Conservation (phyloP, 2,113 vertebrate genomes). For the Ctenomys sociabilis region DNA sequence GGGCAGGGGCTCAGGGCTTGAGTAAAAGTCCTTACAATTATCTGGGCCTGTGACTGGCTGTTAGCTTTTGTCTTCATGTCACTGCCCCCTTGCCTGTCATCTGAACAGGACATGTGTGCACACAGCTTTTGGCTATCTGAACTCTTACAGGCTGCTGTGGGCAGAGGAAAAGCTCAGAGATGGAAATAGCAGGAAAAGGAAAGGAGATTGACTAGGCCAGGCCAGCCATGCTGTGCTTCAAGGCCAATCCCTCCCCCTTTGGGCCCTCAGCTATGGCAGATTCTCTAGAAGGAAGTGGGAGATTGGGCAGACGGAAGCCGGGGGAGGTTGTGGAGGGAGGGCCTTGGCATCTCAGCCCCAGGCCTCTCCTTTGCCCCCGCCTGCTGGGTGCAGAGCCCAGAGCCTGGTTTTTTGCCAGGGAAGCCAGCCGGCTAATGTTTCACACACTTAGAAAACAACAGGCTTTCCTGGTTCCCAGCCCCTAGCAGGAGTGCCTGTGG, state of each 20-base stretch:
- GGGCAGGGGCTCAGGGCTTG: not conserved
- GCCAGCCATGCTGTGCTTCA: not conserved
- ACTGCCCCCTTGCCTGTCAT: not conserved
- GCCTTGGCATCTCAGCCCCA: not conserved
- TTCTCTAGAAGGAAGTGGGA: constrained; percentile 66
- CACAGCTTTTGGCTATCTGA: not conserved
- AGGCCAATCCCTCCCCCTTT: not conserved
- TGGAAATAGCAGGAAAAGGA: constrained; percentile 50
- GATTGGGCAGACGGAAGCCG: constrained; percentile 19
- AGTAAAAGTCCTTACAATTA: not conserved
- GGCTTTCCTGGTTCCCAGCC: constrained; percentile 60
- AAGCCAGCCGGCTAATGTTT: constrained; percentile 63
- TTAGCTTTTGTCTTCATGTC: not conserved
- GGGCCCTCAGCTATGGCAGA: not conserved
- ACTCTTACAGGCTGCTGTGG: not conserved
- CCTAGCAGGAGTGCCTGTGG: not conserved
- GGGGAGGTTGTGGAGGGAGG: not conserved
- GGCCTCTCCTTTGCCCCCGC: not conserved
- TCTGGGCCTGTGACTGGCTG: not conserved
- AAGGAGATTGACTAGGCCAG: constrained; percentile 42
- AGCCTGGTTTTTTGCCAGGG: constrained; percentile 63
- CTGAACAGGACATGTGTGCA: not conserved
- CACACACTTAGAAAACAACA: constrained; percentile 70
- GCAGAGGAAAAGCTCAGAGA: constrained; percentile 4
- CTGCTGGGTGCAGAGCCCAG: not conserved